A percentile compares a stretch with the other conserved stretches of the same genome.
phyloP scores from a whole-genome alignment of 2,113 vertebrate species.

The Antechinus stuartii region DNA sequence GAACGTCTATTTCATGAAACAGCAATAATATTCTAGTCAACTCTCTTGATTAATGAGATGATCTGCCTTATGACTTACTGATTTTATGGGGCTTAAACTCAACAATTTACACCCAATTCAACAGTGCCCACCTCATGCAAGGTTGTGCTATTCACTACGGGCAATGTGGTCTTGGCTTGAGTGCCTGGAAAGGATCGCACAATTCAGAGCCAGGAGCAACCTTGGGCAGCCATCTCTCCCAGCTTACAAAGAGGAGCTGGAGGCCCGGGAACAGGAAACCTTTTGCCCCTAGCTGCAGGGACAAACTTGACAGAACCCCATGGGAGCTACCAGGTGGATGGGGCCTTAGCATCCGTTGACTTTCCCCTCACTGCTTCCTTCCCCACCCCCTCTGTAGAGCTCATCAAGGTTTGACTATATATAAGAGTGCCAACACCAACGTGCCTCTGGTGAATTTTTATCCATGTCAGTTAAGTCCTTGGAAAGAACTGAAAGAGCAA shows the following conservation, averaged over 20 bases:
- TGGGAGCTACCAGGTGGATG: neutral
- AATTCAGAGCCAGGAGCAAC: neutral
- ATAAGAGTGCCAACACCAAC: neutral
- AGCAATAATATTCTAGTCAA: neutral
- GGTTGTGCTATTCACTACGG: neutral
- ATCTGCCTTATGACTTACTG: neutral
- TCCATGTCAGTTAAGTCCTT: slow-evolving; percentile 99
- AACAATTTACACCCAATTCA: neutral
- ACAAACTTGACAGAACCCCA: neutral
- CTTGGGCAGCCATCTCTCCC: neutral
- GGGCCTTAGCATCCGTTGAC: neutral
- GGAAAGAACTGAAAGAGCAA: slow-evolving; percentile 95
- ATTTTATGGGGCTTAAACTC: neutral
- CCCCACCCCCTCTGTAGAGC: neutral
- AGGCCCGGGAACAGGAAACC: neutral
- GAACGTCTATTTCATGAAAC: neutral
- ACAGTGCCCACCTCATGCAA: neutral
- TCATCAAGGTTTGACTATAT: slow-evolving; percentile 11
- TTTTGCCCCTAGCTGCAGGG: neutral
- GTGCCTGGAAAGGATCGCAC: neutral
- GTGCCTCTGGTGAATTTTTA: slow-evolving; percentile 98
- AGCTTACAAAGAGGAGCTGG: neutral
- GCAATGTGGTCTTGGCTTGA: neutral
- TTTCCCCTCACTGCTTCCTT: no score
- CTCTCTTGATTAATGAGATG: neutral